Base-by-base conservation (phyloP, 1,140 invertebrate genomes). In the Tetramorium parvispinum region DNA sequence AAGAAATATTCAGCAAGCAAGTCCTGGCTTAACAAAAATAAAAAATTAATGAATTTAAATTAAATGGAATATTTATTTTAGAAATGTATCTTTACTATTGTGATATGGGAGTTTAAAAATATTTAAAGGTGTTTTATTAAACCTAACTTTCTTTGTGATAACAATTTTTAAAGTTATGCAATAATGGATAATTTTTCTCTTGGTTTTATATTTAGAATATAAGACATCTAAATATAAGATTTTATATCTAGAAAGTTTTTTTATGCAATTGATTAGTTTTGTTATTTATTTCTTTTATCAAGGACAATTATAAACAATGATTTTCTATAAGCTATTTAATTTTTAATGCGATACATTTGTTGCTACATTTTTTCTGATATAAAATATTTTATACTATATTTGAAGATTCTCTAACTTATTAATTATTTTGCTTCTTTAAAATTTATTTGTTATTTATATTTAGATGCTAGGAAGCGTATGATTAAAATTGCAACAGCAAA, bases 311-410 rank as follows among this genome's bases (percentile, higher is more conserved):
- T 57, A 24, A 57, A 0, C 13, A 75, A 40, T 32, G 1, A 57
- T 75, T 2, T 51, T 79, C n/a, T 78, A 21, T 66, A 7, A 16
- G 49, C 21, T n/a, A 51, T 79, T 32, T 68, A 79, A 18, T 21
- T 79, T 66, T 6, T 2, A 68, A 66, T 40, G 24, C 11, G 8
- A 18, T 0, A 43, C 13, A 32, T 32, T 4, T 32, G 32, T 32
- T 63, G n/a, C 18, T 10, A 79, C 37, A 21, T 13, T 10, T 21
- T 7, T 49, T 65, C 3, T 37, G 24, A 3, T n/a, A 37, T 65
- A 65, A 65, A 37, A 49, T 46, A 66, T 65, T 78, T 65, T 32
- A 32, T 32, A 46, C 13, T 4, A 32, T 32, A 51, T 49, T 16
- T 32, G 32, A 27, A 61, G 8, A 27, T 78, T 78, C 27, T 78